Evolutionary conservation across 2,113 vertebrate species (phyloP).

Genomic region (Raja brachyura): DNA sequence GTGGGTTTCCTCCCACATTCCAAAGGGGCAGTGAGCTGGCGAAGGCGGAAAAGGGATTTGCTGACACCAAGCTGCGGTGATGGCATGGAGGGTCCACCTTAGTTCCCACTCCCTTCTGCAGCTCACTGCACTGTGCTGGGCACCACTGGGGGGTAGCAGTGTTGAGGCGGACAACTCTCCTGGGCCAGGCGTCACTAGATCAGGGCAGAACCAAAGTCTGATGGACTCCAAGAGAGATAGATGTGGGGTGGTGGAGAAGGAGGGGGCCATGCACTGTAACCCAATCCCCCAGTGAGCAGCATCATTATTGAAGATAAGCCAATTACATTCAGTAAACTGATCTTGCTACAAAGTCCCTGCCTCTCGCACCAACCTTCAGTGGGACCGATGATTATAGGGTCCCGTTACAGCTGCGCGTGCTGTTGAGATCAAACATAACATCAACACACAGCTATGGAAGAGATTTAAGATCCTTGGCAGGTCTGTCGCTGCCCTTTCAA

Average conservation of each 20-base stretch:
- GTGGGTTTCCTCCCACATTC: too few species aligned
- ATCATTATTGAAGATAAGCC: background rate
- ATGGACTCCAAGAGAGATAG: too few species aligned
- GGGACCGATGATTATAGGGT: background rate
- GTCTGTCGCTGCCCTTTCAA: background rate
- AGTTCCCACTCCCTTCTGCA: background rate
- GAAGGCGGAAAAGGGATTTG: too few species aligned
- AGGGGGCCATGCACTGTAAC: background rate
- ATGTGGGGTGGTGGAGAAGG: background rate
- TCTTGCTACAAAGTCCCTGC: constrained; percentile 16
- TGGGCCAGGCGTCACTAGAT: background rate
- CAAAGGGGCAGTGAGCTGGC: too few species aligned
- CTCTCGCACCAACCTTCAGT: background rate
- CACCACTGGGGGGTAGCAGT: too few species aligned
- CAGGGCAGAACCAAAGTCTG: background rate
- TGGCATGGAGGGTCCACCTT: too few species aligned
- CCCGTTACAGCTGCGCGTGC: background rate
- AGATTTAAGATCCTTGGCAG: background rate
- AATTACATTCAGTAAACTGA: background rate
- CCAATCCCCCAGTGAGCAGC: background rate
- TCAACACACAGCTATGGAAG: background rate
- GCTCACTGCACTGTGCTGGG: background rate
- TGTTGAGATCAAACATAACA: background rate
- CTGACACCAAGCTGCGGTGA: too few species aligned
- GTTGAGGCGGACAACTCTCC: background rate